These are phyloP conservation scores for Panthera uncia DNA, from an alignment of 2,113 vertebrate genomes.

Conservation along the genomic window DNA sequence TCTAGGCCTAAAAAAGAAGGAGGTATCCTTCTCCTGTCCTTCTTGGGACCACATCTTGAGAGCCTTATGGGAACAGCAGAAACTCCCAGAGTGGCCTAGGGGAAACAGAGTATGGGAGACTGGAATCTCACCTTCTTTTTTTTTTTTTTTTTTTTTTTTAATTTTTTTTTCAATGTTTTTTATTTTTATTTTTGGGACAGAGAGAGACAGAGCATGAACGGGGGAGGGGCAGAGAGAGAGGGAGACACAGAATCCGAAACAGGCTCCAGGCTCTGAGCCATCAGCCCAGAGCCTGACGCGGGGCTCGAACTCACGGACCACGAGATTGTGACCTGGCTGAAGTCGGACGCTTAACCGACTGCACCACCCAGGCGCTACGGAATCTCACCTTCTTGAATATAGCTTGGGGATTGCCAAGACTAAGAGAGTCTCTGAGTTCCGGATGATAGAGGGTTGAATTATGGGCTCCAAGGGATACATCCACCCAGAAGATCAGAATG, in stretches of 20 bases:
- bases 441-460: not conserved
- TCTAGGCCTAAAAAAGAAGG: not conserved
- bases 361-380: accelerated
- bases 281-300: too few species aligned
- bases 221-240: too few species aligned
- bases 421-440: not conserved
- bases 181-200: too few species aligned
- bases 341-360: too few species aligned
- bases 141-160: too few species aligned
- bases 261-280: too few species aligned
- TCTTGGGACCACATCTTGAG: not conserved
- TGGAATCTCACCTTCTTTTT: not conserved
- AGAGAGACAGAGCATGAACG: too few species aligned
- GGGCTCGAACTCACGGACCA: too few species aligned
- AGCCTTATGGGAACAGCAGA: not conserved
- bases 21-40: not conserved
- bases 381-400: not conserved
- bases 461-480: not conserved
- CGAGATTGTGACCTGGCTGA: too few species aligned
- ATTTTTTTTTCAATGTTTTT: too few species aligned
- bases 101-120: not conserved
- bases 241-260: too few species aligned
- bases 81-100: not conserved
- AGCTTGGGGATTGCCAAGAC: not conserved
- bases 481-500: not conserved